These are phyloP conservation scores for Strigops habroptila DNA, from an alignment of 2,113 vertebrate genomes.

Conservation along the genomic window DNA sequence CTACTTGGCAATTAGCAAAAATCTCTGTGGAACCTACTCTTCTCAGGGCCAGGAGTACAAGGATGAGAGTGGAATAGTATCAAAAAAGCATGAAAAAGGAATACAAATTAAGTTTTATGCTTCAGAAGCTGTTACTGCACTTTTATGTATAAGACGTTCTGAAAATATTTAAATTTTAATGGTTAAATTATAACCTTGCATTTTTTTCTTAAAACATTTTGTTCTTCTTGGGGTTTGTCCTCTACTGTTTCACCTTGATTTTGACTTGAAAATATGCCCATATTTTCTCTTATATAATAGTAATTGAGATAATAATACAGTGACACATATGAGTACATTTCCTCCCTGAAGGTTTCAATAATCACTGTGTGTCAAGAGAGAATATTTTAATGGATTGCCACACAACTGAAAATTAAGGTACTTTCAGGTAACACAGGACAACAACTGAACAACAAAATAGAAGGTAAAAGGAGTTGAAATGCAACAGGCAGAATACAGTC, in stretches of 20 bases:
- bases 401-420: not conserved
- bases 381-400: not conserved
- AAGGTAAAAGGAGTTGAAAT: not conserved
- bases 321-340: not conserved
- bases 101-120: not conserved
- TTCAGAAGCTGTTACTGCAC: not conserved
- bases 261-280: not conserved
- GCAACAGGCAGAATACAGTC: not conserved
- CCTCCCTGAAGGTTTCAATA: not conserved
- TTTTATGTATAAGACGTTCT: not conserved
- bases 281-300: constrained; percentile 5
- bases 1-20: not conserved
- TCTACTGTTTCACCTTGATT: constrained; percentile 8
- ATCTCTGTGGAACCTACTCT: not conserved
- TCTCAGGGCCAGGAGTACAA: not conserved
- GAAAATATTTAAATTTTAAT: not conserved
- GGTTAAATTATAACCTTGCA: not conserved
- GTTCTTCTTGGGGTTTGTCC: not conserved
- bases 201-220: not conserved
- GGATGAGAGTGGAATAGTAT: not conserved
- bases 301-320: constrained; percentile 10
- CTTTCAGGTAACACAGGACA: not conserved
- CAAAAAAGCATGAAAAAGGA: rapidly evolving
- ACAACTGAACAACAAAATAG: not conserved
- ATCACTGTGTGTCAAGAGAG: not conserved